These are phyloP conservation scores for Pelochelys cantorii DNA, from an alignment of 2,797 vertebrate genomes.

Conservation along the genomic window DNA sequence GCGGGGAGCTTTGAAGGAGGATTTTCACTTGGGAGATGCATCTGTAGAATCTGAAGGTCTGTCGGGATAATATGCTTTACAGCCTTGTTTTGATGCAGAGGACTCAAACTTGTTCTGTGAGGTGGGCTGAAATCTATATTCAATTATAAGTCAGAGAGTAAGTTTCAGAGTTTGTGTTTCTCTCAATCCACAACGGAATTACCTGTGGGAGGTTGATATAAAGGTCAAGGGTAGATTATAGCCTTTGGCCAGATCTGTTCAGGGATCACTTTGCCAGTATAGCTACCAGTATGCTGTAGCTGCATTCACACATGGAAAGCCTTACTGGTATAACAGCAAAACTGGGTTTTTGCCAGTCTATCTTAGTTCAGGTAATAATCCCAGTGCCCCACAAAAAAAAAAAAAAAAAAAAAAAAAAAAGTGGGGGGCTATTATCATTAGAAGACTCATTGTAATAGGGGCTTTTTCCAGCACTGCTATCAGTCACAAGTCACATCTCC, in stretches of 20 bases:
- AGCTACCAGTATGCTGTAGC: not conserved
- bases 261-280: not conserved
- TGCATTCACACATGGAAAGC: not conserved
- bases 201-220: slow-evolving; percentile 50
- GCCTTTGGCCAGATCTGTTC: slow-evolving; percentile 1
- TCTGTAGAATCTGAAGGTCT: not conserved
- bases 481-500: not conserved
- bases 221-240: slow-evolving; percentile 49
- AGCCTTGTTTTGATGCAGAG: slow-evolving; percentile 28
- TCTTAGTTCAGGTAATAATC: not conserved
- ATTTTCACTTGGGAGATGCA: slow-evolving; percentile 1
- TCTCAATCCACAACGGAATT: slow-evolving; percentile 29
- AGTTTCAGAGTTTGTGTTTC: slow-evolving; percentile 39
- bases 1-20: slow-evolving; percentile 25
- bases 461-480: not conserved
- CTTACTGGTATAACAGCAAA: not conserved
- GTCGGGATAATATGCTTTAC: not conserved
- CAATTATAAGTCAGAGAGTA: slow-evolving; percentile 41
- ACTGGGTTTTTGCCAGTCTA: not conserved
- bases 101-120: not conserved
- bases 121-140: slow-evolving; percentile 35
- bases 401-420: too few species aligned
- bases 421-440: not conserved
- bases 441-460: not conserved
- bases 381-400: too few species aligned